phyloP scores from a whole-genome alignment of 35 echinoderm and acorn worm genomes.

The Strongylocentrotus purpuratus region DNA sequence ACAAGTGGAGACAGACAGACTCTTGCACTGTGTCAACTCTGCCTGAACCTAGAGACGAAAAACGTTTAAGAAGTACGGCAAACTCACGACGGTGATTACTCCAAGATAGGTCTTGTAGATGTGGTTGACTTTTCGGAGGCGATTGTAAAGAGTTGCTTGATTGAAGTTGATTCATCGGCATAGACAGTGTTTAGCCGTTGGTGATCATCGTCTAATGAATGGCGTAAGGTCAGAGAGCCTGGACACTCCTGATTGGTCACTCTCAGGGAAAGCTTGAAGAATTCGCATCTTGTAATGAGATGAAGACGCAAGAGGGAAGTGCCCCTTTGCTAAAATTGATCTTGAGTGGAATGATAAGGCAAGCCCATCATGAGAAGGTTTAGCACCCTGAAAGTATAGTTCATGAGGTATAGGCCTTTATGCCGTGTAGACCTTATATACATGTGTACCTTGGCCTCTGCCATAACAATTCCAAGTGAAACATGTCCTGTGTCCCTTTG shows the following conservation, averaged over 20 bases:
- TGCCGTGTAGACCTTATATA: too few relatives aligned
- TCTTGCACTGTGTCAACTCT: conserved; percentile 8
- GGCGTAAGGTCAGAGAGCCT: neutral
- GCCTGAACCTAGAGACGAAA: neutral
- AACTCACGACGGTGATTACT: neutral
- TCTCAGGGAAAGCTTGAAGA: neutral
- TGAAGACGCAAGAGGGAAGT: neutral
- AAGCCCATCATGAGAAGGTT: too few relatives aligned
- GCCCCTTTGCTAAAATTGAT: neutral
- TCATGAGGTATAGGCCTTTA: too few relatives aligned
- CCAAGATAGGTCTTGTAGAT: neutral
- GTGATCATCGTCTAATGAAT: neutral
- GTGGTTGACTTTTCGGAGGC: neutral
- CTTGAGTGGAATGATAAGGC: too few relatives aligned
- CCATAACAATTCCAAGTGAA: too few relatives aligned
- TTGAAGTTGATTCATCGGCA: neutral
- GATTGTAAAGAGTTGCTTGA: neutral
- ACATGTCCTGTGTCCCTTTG: too few relatives aligned
- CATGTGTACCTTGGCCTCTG: too few relatives aligned
- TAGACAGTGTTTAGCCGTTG: neutral
- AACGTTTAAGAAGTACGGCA: neutral
- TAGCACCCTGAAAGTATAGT: too few relatives aligned
- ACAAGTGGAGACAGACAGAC: neutral
- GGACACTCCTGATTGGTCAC: neutral
- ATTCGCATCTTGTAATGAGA: neutral